A percentile compares a stretch with the other conserved stretches of the same genome.
Evolutionary conservation across 2,797 vertebrate genomes (phyloP).

Genomic region (Halcyon leucocephala): DNA sequence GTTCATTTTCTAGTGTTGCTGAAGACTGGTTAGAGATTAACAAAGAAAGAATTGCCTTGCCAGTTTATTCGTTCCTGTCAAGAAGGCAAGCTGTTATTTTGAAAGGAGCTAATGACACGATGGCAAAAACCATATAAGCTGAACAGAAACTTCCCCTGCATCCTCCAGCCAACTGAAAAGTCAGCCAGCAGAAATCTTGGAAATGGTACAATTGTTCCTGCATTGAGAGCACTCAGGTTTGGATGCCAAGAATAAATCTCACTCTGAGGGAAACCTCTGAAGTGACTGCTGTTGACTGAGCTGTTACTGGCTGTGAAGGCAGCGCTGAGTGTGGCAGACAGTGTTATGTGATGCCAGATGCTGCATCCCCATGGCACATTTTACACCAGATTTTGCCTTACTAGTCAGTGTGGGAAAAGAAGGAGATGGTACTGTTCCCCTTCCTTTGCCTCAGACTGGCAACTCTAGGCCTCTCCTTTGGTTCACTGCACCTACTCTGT

Average conservation of each 20-base stretch:
- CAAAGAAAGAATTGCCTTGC: constrained; percentile 30
- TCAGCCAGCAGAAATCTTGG: constrained; percentile 67
- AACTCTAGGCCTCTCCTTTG: neutral
- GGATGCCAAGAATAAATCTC: constrained; percentile 62
- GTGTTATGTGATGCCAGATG: constrained; percentile 27
- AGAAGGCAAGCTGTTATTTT: constrained; percentile 67
- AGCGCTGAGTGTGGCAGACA: constrained; percentile 44
- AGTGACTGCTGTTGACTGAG: constrained; percentile 45
- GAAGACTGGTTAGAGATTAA: constrained; percentile 14
- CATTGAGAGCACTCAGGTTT: neutral
- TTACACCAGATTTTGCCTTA: neutral
- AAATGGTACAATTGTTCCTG: constrained; percentile 58
- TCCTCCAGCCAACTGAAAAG: constrained; percentile 63
- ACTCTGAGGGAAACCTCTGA: constrained; percentile 60
- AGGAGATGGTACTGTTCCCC: neutral
- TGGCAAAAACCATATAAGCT: constrained; percentile 58
- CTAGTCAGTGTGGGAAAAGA: neutral
- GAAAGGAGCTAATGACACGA: constrained; percentile 48
- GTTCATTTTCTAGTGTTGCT: neutral
- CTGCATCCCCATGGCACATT: neutral
- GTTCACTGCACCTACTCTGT: neutral
- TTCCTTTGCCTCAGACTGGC: neutral
- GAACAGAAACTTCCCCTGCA: constrained; percentile 58
- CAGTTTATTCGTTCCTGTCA: constrained; percentile 57
- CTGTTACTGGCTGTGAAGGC: constrained; percentile 46